Base-by-base conservation (phyloP, 2,888 invertebrate genomes). In the Crepidodera aurea region DNA sequence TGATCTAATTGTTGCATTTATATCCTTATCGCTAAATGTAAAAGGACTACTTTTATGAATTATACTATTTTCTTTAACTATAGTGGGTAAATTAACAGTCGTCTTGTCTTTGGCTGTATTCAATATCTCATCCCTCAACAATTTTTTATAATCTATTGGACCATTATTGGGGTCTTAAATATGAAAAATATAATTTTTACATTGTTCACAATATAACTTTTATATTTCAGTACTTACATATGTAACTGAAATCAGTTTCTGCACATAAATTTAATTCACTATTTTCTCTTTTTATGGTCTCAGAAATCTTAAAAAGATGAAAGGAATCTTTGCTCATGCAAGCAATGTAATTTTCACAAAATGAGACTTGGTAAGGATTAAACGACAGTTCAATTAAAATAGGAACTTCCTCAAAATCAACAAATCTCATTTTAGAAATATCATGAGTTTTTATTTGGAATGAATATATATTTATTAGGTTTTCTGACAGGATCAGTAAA, bases 261-360 rank as follows among this genome's bases (percentile, higher is more conserved):
- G 40, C 51, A 32, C 62, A 66, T 13, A 67, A 64, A 60, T 70
- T 64, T 18, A 68, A 25, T 42, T 65, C 64, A 42, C 67, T 67
- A 18, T 51, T 66, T 39, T 60, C 63, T 40, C 46, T 58, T 22
- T 63, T 68, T 27, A 63, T 66, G 19, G 55, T 66, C 32, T 67
- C 68, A 39, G 68, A 73, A 46, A 87, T 81, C 74, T 84, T 84
- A 70, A 89, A 88, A n/a, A 89, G 84, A 68, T 88, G 86, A 57
- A 89, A 84, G 71, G 84, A 84, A 27, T 85, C 84, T 53, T 83
- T 81, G 68, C 87, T 87, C 77, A 87, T 83, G 61, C 87, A 86
- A 0, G 87, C 86, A 16, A 91, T 82, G 62, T 88, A 87, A 78
- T 91, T 89, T 75, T 91, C 91, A 27, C 86, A 85, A 44, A 91